A percentile compares a stretch with the other conserved stretches of the same genome.
phyloP scores from a whole-genome alignment of 2,888 invertebrate genomes.

The Latrodectus elegans region DNA sequence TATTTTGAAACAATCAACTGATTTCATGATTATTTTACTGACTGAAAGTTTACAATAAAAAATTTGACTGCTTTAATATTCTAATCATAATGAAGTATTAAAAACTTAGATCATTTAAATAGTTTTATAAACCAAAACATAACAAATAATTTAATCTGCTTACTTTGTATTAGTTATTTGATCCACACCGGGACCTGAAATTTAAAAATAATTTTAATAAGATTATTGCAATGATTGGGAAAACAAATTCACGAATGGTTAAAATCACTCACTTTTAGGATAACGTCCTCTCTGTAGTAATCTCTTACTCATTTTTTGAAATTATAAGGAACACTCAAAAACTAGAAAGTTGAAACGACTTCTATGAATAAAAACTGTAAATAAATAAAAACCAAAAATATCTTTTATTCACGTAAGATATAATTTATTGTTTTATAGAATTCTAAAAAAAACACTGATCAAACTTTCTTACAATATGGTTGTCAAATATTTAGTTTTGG shows the following conservation, averaged over 20 bases:
- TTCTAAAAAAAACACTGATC: not conserved
- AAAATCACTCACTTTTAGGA: constrained; percentile 48
- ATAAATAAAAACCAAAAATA: not conserved
- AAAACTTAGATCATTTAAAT: not conserved
- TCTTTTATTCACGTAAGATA: not conserved
- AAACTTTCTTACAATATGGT: not conserved
- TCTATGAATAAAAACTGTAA: not conserved
- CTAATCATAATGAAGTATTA: no score
- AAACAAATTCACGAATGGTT: not conserved
- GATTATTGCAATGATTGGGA: no score
- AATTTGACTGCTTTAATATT: no score
- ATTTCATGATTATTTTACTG: no score
- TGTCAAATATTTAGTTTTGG: not conserved
- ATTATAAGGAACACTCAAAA: not conserved
- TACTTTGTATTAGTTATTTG: constrained; percentile 43
- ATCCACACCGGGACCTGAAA: constrained; percentile 36
- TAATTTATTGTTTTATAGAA: not conserved
- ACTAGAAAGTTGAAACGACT: not conserved
- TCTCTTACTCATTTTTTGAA: constrained; percentile 51
- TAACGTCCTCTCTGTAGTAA: constrained; percentile 62
- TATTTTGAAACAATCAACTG: no score
- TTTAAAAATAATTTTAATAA: not conserved
- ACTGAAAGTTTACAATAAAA: no score
- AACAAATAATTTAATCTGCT: not conserved
- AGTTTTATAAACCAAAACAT: not conserved